Percentiles rank a stretch among this genome's conserved stretches.
Evolutionary conservation across 1,140 invertebrate species (phyloP).

Genomic region (Lepidurus apus): DNA sequence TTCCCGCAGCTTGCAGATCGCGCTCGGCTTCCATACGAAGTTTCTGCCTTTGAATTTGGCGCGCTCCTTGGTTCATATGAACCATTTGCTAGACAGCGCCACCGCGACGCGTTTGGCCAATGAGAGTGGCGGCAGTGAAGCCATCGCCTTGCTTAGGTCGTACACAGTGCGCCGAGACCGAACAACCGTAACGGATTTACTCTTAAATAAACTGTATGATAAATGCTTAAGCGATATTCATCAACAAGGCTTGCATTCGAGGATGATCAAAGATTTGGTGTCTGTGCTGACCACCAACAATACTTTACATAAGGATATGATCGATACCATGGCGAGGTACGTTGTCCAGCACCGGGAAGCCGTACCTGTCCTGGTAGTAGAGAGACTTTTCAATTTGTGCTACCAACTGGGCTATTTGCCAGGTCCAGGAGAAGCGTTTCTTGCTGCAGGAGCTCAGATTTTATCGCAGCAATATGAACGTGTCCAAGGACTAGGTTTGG

Average conservation of each 20-base stretch:
- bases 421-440: slow-evolving; percentile 37
- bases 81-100: not conserved
- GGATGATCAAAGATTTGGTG: slow-evolving; percentile 23
- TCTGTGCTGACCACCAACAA: not conserved
- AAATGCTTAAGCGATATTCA: not conserved
- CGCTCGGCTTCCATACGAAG: slow-evolving; percentile 31
- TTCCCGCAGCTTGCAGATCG: slow-evolving; percentile 35
- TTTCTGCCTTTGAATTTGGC: slow-evolving; percentile 42
- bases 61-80: slow-evolving; percentile 35
- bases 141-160: not conserved
- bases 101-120: not conserved
- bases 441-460: slow-evolving; percentile 32
- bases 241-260: not conserved
- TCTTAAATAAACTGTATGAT: not conserved
- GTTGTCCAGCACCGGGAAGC: slow-evolving; percentile 43
- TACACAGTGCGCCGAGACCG: not conserved
- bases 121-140: not conserved
- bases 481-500: slow-evolving; percentile 46
- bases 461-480: slow-evolving; percentile 36
- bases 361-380: slow-evolving; percentile 48
- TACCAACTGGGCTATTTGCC: slow-evolving; percentile 49
- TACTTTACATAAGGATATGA: slow-evolving; percentile 39
- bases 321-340: slow-evolving; percentile 47
- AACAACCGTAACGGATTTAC: not conserved
- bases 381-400: slow-evolving; percentile 48